Evolutionary conservation across 1,140 invertebrate genomes (phyloP).

Genomic region (Conus betulinus): DNA sequence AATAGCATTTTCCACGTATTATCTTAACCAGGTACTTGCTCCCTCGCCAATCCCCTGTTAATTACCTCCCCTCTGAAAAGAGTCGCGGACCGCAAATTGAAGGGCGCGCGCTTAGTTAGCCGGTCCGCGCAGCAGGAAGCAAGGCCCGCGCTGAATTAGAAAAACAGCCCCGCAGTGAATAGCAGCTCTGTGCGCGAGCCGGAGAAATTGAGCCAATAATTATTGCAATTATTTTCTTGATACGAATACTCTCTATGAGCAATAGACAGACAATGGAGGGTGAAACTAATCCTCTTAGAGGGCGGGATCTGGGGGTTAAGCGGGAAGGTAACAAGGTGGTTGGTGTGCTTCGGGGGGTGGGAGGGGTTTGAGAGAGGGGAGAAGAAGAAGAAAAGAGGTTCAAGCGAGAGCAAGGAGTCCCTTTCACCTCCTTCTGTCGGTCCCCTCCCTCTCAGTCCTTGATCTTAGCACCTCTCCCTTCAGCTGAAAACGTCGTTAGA

Average conservation of each 20-base stretch:
- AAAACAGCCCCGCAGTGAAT: constrained; percentile 20
- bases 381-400: not conserved
- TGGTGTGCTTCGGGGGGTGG: not conserved
- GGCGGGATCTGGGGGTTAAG: constrained; percentile 9
- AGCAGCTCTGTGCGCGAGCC: constrained; percentile 6
- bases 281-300: constrained; percentile 25
- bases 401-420: not conserved
- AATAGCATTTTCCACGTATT: constrained; percentile 8
- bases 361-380: not conserved
- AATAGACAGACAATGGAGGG: constrained; percentile 15
- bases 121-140: constrained; percentile 20
- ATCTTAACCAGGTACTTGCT: constrained; percentile 6
- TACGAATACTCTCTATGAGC: constrained; percentile 24
- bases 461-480: not conserved
- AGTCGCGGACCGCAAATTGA: constrained; percentile 11
- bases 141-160: not conserved
- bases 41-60: constrained; percentile 18
- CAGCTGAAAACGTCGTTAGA: no score
- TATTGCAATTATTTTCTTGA: constrained; percentile 27
- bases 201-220: constrained; percentile 32
- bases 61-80: constrained; percentile 16
- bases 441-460: not conserved
- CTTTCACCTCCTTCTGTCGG: not conserved
- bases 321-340: not conserved
- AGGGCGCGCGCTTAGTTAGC: constrained; percentile 16